Conservation (phyloP, 2,797 vertebrate species). For the Melopsittacus undulatus region DNA sequence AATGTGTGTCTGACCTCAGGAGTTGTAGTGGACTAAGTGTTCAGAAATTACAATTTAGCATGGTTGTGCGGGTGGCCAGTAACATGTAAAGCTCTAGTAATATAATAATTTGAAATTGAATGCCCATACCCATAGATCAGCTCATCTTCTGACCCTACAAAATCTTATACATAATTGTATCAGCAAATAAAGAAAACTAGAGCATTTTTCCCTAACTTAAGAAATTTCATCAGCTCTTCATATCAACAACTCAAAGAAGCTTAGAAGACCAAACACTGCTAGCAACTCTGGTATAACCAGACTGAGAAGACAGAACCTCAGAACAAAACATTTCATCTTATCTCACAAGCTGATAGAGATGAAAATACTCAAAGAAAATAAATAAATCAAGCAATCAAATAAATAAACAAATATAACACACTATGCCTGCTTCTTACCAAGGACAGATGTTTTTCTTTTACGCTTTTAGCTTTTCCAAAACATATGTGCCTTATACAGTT, state of each 20-base stretch:
- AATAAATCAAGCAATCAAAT: background rate
- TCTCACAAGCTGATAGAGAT: background rate
- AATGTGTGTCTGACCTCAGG: background rate
- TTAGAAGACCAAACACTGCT: background rate
- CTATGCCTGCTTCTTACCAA: background rate
- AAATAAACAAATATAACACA: background rate
- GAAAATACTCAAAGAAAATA: background rate
- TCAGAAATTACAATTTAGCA: background rate
- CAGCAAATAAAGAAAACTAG: background rate
- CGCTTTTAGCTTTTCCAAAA: background rate
- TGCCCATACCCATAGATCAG: fast-evolving
- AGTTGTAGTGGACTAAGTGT: background rate
- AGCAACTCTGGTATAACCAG: background rate
- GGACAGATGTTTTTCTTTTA: background rate
- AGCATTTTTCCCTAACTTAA: background rate
- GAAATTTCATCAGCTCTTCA: background rate
- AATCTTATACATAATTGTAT: background rate
- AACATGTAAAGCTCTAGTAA: background rate
- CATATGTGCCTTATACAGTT: background rate
- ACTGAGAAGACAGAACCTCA: background rate
- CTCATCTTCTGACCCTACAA: background rate
- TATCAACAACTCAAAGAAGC: background rate
- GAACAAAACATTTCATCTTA: background rate
- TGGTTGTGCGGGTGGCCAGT: background rate
- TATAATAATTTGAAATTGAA: background rate